Evolutionary conservation across 2,797 vertebrate species (phyloP), one percentile per base, ranked within the genome.

Genomic region (Pteronotus mesoamericanus): DNA sequence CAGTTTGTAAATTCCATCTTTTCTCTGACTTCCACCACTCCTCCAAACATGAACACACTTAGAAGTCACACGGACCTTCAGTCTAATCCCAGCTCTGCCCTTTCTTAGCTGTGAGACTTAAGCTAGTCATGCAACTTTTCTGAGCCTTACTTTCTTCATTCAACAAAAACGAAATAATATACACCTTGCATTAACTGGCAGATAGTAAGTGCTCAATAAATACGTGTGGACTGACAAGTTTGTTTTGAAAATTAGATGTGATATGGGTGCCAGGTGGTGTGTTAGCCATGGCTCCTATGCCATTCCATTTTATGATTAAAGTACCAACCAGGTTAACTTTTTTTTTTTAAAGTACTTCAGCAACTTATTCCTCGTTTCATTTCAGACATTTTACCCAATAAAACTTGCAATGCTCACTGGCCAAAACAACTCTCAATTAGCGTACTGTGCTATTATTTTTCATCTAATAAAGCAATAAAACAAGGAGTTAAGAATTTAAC

Each of bases 371-470:
- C 71, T 97, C 21, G 91, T 95, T 97, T 83, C 78, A 85, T 87
- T 95, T 93, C 78, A 96, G 66, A 57, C 18, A 74, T 86, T 95
- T 95, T 61, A 39, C 37, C 10, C 21, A 83, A 61, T 92, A 86
- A 88, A 85, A 93, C 94, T 92, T 97, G 83, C 72, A 39, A 77
- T 74, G 87, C 85, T 74, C 68, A 94, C 2, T 1, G 96, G 90
- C 61, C 94, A 94, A 94, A 57, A 14, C 98, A 94, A 92, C 71
- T 89, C 32, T 89, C 72, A 93, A 82, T 97, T 97, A 94, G 86
- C 95, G 64, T 83, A 96, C 95, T 82, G 4, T 64, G 51, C 6
- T 94, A 71, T 79, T 59, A 96, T 91, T 96, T 96, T 95, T 86
- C 66, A 96, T 88, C 57, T 46, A 94, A 72, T 42, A 93, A 91